Conservation (phyloP, 2,888 invertebrate genomes). For the Anthophora plumipes region DNA sequence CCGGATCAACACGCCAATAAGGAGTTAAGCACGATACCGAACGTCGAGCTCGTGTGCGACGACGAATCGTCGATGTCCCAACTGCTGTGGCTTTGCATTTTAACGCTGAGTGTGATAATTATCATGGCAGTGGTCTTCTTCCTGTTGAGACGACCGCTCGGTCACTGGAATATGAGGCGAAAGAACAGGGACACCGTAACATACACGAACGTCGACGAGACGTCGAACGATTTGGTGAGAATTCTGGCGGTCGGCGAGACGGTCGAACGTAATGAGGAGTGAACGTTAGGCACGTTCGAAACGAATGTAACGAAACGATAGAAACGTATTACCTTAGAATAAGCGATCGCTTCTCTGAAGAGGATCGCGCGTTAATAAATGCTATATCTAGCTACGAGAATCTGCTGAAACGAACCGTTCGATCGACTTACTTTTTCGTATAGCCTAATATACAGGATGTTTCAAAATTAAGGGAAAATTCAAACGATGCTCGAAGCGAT, state of each 20-base stretch:
- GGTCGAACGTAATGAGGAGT: conserved; percentile 76
- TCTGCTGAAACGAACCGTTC: no score
- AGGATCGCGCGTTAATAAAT: neutral
- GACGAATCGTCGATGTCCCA: conserved; percentile 65
- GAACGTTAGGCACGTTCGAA: conserved; percentile 24
- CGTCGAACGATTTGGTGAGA: conserved; percentile 81
- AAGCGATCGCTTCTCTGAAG: conserved; percentile 3
- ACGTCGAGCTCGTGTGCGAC: conserved; percentile 85
- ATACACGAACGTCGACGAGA: conserved; percentile 81
- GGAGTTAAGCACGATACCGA: conserved; percentile 84
- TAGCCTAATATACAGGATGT: no score
- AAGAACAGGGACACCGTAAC: conserved; percentile 79
- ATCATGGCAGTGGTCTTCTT: conserved; percentile 69
- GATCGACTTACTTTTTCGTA: no score
- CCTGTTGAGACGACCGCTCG: conserved; percentile 73
- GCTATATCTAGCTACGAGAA: no score
- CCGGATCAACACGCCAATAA: conserved; percentile 84
- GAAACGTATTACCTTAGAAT: conserved; percentile 43
- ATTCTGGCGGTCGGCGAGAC: conserved; percentile 78
- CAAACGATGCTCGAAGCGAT: no score
- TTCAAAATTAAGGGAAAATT: no score
- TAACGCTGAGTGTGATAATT: conserved; percentile 70
- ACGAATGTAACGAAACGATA: neutral
- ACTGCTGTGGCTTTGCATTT: conserved; percentile 75
- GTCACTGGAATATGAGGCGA: conserved; percentile 77